Percentiles rank a stretch among this genome's conserved stretches.
Conservation (phyloP, 2,888 invertebrate species). For the Tenthredo notha region DNA sequence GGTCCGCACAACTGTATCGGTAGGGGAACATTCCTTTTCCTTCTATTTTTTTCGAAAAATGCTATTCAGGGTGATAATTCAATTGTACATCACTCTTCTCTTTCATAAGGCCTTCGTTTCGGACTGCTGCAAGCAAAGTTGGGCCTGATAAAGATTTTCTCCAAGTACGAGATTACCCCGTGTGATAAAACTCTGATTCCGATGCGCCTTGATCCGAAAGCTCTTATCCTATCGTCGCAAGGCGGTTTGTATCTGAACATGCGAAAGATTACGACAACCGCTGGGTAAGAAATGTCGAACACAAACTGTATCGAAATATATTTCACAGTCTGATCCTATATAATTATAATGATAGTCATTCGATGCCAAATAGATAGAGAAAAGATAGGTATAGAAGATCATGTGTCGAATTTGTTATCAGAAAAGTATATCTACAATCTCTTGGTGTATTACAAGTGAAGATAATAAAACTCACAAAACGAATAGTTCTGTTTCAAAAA, state of each 20-base stretch:
- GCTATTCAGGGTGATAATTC: no score
- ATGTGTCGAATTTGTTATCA: neutral
- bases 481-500: neutral
- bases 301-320: neutral
- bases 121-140: slow-evolving; percentile 60
- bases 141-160: slow-evolving; percentile 58
- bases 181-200: slow-evolving; percentile 59
- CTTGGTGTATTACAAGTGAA: neutral
- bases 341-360: neutral
- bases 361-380: neutral
- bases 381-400: neutral
- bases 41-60: neutral
- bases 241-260: slow-evolving; percentile 60
- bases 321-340: neutral
- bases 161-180: slow-evolving; percentile 58
- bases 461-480: no score
- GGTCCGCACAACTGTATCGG: slow-evolving; percentile 75
- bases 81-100: neutral
- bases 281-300: neutral
- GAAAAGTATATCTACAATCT: neutral
- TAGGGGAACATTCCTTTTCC: slow-evolving; percentile 53
- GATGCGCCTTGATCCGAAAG: slow-evolving; percentile 57
- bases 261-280: slow-evolving; percentile 48
- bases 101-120: slow-evolving; percentile 58
- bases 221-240: slow-evolving; percentile 56